Evolutionary conservation across 2,113 vertebrate species (phyloP).

Genomic region (Tauraco erythrolophus): DNA sequence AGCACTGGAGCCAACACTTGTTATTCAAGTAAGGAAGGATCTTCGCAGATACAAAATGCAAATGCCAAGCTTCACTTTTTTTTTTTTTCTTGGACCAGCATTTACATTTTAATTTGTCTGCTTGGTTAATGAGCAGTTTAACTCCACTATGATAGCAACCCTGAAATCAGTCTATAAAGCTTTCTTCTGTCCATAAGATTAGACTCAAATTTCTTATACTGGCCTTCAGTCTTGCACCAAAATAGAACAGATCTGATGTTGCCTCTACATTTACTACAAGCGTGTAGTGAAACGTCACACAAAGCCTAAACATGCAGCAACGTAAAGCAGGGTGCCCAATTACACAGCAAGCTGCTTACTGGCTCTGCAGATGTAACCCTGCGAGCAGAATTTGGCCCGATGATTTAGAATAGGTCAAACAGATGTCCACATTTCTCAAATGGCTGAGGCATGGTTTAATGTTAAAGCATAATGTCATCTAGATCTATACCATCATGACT

Average conservation of each 20-base stretch:
- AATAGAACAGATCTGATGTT: not conserved
- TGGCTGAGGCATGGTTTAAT: not conserved
- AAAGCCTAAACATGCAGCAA: not conserved
- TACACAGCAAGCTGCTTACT: not conserved
- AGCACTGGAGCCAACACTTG: not conserved
- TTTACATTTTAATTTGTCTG: not conserved
- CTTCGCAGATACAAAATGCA: not conserved
- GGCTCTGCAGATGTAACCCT: not conserved
- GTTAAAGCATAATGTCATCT: not conserved
- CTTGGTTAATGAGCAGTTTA: not conserved
- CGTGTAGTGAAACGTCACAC: not conserved
- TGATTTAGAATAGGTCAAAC: not conserved
- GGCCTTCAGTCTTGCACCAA: not conserved
- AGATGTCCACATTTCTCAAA: not conserved
- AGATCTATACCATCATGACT: not conserved
- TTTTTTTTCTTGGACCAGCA: not conserved
- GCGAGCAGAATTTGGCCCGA: not conserved
- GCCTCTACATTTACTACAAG: not conserved
- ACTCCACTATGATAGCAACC: not conserved
- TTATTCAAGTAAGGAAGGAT: not conserved
- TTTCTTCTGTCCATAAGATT: not conserved
- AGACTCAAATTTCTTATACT: not conserved
- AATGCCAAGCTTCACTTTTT: not conserved
- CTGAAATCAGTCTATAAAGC: not conserved
- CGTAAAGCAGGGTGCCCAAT: not conserved